Conservation (phyloP, 2,888 invertebrate species). For the Myathropa florea region DNA sequence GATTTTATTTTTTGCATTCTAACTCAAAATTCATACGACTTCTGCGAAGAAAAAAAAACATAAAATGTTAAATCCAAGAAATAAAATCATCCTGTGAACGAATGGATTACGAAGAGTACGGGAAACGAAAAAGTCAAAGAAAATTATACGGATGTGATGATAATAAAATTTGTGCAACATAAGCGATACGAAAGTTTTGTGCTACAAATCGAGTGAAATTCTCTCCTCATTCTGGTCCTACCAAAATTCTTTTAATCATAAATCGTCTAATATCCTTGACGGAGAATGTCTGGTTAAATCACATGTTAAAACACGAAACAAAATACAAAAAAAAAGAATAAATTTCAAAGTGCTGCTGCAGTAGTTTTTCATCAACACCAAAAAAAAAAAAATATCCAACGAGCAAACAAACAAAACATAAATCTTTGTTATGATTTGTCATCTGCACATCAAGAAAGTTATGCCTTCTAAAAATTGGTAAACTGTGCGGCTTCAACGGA, state of each 20-base stretch:
- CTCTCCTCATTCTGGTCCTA: slow-evolving; percentile 7
- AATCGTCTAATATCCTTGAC: slow-evolving; percentile 21
- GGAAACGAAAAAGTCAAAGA: slow-evolving; percentile 18
- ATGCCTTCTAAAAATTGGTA: slow-evolving; percentile 51
- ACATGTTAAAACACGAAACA: background rate
- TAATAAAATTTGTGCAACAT: slow-evolving; percentile 54
- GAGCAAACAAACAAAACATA: slow-evolving; percentile 4
- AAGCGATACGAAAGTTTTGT: slow-evolving; percentile 48
- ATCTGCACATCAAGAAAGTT: slow-evolving; percentile 53
- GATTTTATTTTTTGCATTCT: background rate
- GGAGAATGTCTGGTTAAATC: slow-evolving; percentile 27
- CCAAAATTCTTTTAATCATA: slow-evolving; percentile 7
- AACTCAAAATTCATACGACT: background rate
- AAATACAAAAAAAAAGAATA: background rate
- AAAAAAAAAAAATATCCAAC: background rate
- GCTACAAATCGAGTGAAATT: slow-evolving; percentile 46
- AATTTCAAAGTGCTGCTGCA: slow-evolving; percentile 46
- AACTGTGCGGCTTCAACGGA: slow-evolving; percentile 63
- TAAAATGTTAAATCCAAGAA: background rate
- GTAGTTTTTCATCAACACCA: background rate
- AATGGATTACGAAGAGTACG: slow-evolving; percentile 60
- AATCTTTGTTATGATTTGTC: slow-evolving; percentile 64
- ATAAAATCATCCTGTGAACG: slow-evolving; percentile 3
- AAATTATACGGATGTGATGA: slow-evolving; percentile 55
- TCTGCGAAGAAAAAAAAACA: background rate